phyloP scores from a whole-genome alignment of 2,888 invertebrate species.

The Sipha maydis region DNA sequence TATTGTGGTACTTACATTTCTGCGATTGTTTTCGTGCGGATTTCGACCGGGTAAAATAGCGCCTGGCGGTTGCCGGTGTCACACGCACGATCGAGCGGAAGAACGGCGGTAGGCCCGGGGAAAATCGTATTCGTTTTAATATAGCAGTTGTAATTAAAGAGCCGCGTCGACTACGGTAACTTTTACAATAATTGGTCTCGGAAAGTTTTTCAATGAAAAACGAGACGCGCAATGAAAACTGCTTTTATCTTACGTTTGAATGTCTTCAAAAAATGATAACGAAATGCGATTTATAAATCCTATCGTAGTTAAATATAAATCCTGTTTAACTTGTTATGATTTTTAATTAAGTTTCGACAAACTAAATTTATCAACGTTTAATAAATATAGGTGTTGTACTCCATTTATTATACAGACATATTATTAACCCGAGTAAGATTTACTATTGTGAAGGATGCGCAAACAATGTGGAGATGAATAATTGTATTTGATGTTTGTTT shows the following conservation, averaged over 20 bases:
- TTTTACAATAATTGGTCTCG: conserved; percentile 35
- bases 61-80: neutral
- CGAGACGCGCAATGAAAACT: neutral
- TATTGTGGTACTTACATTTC: neutral
- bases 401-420: neutral
- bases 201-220: conserved; percentile 44
- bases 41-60: neutral
- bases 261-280: neutral
- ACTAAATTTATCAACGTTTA: conserved; percentile 6
- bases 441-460: neutral
- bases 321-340: neutral
- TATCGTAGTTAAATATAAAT: neutral
- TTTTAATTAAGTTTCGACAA: conserved; percentile 2
- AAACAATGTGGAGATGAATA: neutral
- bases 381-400: neutral
- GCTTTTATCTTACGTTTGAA: neutral
- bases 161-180: neutral
- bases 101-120: neutral
- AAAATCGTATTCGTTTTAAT: conserved; percentile 11
- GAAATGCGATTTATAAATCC: neutral
- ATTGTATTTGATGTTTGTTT: no score
- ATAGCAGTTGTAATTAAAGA: conserved; percentile 9
- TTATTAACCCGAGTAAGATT: neutral
- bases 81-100: neutral
- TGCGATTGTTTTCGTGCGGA: neutral